These are phyloP conservation scores for Dicrurus megarhynchus DNA, from an alignment of 2,113 vertebrate genomes.

Conservation along the genomic window DNA sequence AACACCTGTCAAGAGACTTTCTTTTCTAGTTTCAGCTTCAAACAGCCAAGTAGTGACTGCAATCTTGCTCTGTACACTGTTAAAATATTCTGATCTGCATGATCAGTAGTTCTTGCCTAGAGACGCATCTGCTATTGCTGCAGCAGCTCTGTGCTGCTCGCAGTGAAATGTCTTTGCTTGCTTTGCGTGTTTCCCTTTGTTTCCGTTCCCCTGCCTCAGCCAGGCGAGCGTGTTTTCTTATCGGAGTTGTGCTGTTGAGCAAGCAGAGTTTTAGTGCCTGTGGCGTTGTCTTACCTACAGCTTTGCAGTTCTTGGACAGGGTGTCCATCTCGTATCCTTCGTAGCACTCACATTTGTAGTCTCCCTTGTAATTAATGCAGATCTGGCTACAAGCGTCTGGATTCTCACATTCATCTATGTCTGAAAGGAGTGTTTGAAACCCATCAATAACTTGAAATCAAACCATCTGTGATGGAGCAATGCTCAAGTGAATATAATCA, in stretches of 20 bases:
- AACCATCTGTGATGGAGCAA: slow-evolving; percentile 57
- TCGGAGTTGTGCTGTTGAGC: background rate
- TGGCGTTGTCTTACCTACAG: slow-evolving; percentile 83
- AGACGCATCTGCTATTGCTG: slow-evolving; percentile 47
- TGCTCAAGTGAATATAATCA: slow-evolving; percentile 53
- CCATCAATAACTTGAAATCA: slow-evolving; percentile 61
- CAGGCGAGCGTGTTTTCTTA: background rate
- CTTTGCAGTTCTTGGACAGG: slow-evolving; percentile 94
- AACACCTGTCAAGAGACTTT: slow-evolving; percentile 28
- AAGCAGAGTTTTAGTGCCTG: background rate
- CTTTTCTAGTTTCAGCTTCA: slow-evolving; percentile 42
- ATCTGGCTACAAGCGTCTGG: slow-evolving; percentile 96
- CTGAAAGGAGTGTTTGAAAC: slow-evolving; percentile 76
- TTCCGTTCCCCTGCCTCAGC: background rate
- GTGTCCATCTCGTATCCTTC: slow-evolving; percentile 97
- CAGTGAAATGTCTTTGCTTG: background rate
- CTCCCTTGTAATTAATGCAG: slow-evolving; percentile 98
- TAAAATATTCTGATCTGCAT: slow-evolving; percentile 58
- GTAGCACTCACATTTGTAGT: slow-evolving; percentile 96
- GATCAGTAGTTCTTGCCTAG: slow-evolving; percentile 53
- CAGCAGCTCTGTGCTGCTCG: background rate
- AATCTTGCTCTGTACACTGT: slow-evolving; percentile 47
- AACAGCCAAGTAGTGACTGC: slow-evolving; percentile 31
- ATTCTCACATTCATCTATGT: slow-evolving; percentile 97
- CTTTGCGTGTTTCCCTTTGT: slow-evolving; percentile 25